A percentile compares a stretch with the other conserved stretches of the same genome.
phyloP scores from a whole-genome alignment of 2,888 invertebrate species.

The Mythimna vitellina region DNA sequence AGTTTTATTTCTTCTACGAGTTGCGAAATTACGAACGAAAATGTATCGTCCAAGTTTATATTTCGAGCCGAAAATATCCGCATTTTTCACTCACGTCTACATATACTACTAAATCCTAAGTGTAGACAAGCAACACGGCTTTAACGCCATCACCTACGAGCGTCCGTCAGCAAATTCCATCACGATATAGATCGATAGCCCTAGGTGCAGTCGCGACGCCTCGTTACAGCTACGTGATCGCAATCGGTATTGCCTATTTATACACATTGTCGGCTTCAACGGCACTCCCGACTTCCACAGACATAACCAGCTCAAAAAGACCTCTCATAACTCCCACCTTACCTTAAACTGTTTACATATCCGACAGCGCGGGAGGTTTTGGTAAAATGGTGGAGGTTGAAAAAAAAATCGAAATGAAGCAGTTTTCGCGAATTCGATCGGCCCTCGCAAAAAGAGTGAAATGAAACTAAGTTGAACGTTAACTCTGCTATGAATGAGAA shows the following conservation, averaged over 20 bases:
- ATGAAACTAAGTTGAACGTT: conserved; percentile 81
- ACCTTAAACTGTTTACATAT: not conserved
- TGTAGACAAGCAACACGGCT: conserved; percentile 37
- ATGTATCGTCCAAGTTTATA: not conserved
- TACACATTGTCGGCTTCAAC: conserved; percentile 84
- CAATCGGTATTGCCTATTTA: conserved; percentile 88
- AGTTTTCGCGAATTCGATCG: conserved; percentile 80
- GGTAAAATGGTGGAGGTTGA: conserved; percentile 64
- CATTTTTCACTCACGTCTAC: conserved; percentile 1
- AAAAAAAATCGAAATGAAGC: conserved; percentile 77
- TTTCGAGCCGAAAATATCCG: not conserved
- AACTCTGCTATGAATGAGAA: conserved; percentile 81
- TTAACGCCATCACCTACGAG: conserved; percentile 44
- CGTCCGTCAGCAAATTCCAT: conserved; percentile 74
- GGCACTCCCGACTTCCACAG: conserved; percentile 74
- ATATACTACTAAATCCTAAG: conserved; percentile 32
- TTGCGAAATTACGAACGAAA: not conserved
- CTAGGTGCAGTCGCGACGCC: conserved; percentile 81
- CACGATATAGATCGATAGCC: conserved; percentile 80
- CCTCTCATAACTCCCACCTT: conserved; percentile 63
- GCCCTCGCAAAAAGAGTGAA: conserved; percentile 74
- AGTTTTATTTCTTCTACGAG: not conserved
- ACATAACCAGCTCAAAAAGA: conserved; percentile 73
- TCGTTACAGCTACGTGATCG: conserved; percentile 89
- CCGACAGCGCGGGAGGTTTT: conserved; percentile 57